A percentile compares a stretch with the other conserved stretches of the same genome.
Evolutionary conservation across 2,888 invertebrate species (phyloP).

Genomic region (Yponomeuta plumbellus): DNA sequence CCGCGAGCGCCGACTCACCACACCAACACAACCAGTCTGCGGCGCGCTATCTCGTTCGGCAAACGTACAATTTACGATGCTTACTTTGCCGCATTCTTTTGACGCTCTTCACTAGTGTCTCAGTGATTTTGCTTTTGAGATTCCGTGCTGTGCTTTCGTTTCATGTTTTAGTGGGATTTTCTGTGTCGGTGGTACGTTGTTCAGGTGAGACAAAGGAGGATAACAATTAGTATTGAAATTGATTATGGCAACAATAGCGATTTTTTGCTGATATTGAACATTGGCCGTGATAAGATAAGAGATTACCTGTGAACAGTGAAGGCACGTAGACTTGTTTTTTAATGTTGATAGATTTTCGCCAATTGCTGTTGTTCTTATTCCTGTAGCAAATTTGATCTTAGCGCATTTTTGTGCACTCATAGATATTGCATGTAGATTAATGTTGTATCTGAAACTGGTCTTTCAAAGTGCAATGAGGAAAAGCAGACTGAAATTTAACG

Average conservation of each 20-base stretch:
- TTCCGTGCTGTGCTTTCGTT: neutral
- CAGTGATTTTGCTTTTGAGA: neutral
- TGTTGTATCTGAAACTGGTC: neutral
- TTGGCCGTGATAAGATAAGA: conserved; percentile 52
- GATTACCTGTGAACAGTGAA: neutral
- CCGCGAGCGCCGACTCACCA: neutral
- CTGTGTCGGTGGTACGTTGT: neutral
- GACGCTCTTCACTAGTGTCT: neutral
- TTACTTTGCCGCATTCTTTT: conserved; percentile 8
- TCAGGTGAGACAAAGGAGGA: conserved; percentile 14
- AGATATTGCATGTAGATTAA: neutral
- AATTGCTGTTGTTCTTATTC: neutral
- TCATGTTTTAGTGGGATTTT: neutral
- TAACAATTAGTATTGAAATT: conserved; percentile 12
- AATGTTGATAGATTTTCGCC: neutral
- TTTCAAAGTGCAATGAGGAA: neutral
- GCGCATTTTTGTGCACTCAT: neutral
- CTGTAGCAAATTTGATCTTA: neutral
- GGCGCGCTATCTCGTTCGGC: conserved; percentile 1
- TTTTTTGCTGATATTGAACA: conserved; percentile 50
- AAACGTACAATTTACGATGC: conserved; percentile 13
- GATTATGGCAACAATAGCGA: conserved; percentile 25
- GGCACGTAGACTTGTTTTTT: conserved; percentile 6
- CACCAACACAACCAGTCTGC: conserved; percentile 10
- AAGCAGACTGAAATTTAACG: neutral